phyloP scores from a whole-genome alignment of 2,888 invertebrate species.

The Barypeithes pellucidus region DNA sequence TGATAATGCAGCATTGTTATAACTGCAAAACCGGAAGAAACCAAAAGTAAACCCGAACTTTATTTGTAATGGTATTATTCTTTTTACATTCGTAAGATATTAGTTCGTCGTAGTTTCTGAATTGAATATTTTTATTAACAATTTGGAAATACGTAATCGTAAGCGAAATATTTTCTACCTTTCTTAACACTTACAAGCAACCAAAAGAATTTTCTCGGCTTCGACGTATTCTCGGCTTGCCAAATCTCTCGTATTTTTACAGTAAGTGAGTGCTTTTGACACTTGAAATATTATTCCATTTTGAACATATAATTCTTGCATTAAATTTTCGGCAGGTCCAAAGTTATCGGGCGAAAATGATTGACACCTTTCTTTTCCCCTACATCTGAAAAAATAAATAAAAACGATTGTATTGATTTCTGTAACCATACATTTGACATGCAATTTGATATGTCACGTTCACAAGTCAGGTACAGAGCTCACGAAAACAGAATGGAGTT shows the following conservation, averaged over 20 bases:
- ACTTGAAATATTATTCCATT: slow-evolving; percentile 58
- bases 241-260: slow-evolving; percentile 55
- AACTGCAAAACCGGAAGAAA: no score
- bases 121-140: no score
- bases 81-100: no score
- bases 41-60: no score
- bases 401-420: neutral
- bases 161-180: no score
- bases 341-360: slow-evolving; percentile 36
- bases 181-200: slow-evolving; percentile 58
- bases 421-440: neutral
- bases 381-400: slow-evolving; percentile 25
- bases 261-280: slow-evolving; percentile 58
- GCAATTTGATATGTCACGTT: no score
- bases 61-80: no score
- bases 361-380: slow-evolving; percentile 38
- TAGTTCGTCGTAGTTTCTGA: no score
- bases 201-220: slow-evolving; percentile 59
- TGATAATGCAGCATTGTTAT: no score
- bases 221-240: slow-evolving; percentile 56
- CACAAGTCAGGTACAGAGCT: no score
- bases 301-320: slow-evolving; percentile 56
- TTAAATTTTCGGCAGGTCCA: slow-evolving; percentile 49
- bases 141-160: no score
- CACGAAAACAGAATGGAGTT: no score